Base-by-base conservation (phyloP, 2,888 invertebrate species). In the Epiblema foenella region DNA sequence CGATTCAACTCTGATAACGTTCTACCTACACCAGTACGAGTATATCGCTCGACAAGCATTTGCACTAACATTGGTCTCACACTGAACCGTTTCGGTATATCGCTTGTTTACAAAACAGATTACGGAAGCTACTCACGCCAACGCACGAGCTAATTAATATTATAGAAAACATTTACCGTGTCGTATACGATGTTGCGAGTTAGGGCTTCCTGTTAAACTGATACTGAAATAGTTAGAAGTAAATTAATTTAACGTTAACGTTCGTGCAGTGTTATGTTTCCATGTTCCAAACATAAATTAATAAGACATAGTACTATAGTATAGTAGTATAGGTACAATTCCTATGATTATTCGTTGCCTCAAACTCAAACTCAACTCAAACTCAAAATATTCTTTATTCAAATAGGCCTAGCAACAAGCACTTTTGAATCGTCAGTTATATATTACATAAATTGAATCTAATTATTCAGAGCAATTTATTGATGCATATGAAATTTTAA, bases 141-240 rank as follows among this genome's bases (percentile, higher is more conserved):
- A 70, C 65, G 60, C 54, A 33, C 60, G 20, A 56, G 65, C 65
- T 70, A 59, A 70, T 70, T 70, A 70, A 70, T 65, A 66, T 70
- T 65, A 70, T 60, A 70, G 65, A 66, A 65, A 70, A 65, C 70
- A 66, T 70, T 70, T 66, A 54, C 65, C 52, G 15, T 66, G 46
- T 51, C 29, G 57, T 68, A n/a, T 17, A 33, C 33, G 46, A 59
- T 24, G 65, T 18, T 24, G 59, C 58, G 12, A 65, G 59, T 54
- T 57, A 64, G 29, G 39, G 51, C 33, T 39, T 17, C 37, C 12
- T 59, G 39, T 69, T 58, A 64, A 12, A 59, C 54, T 65, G 58
- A 65, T 33, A 58, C 51, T 62, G 37, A 56, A 42, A 49, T 39
- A n/a, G n/a, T n/a, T n/a, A n/a, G 52, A 18, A 52, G 20, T 15